Evolutionary conservation across 2,888 invertebrate genomes (phyloP).

Genomic region (Microctonus hyperodae): DNA sequence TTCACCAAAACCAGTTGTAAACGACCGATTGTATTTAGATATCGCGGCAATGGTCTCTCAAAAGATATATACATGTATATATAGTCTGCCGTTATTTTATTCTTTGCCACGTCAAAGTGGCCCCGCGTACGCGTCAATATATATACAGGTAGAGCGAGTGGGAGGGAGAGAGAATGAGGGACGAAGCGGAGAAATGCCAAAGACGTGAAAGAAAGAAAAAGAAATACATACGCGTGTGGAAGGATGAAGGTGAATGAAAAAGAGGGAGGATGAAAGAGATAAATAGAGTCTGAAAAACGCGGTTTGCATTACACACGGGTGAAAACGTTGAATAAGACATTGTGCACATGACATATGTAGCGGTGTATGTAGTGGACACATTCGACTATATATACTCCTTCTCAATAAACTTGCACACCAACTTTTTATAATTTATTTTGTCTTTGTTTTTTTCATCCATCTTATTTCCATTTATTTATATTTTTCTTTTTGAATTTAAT

Average conservation of each 20-base stretch:
- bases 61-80: not conserved
- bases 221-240: not conserved
- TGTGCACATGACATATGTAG: not conserved
- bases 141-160: not conserved
- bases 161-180: not conserved
- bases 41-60: constrained; percentile 14
- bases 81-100: constrained; percentile 22
- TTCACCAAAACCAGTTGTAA: constrained; percentile 35
- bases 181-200: not conserved
- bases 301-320: not conserved
- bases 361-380: not conserved
- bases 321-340: constrained; percentile 15
- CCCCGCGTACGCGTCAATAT: constrained; percentile 31
- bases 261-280: not conserved
- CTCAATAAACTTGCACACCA: not conserved
- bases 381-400: not conserved
- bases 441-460: not conserved
- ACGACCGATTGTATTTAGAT: constrained; percentile 46
- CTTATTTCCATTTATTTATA: constrained; percentile 7
- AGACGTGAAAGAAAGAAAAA: constrained; percentile 1
- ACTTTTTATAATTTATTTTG: not conserved
- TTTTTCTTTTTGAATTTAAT: too few relatives aligned
- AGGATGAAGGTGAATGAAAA: not conserved
- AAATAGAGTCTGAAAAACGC: constrained; percentile 15
- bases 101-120: constrained; percentile 29